These are phyloP conservation scores for Lamellibrachia satsuma DNA, from an alignment of 2,888 invertebrate species.

Conservation along the genomic window DNA sequence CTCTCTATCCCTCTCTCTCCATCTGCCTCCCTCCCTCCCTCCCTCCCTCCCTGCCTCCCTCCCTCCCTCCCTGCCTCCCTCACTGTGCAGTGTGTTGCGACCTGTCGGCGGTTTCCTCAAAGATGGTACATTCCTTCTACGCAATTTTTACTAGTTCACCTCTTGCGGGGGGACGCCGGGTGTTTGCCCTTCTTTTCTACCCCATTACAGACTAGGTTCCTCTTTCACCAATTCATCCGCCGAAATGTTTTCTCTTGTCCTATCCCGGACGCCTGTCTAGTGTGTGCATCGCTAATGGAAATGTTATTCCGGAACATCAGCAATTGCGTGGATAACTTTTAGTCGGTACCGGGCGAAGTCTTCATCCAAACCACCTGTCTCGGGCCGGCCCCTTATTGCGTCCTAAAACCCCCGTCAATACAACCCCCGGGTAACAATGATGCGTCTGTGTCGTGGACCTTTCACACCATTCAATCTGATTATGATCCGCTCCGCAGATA, in stretches of 20 bases:
- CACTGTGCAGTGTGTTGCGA: background rate
- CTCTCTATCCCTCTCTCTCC: no score
- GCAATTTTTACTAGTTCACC: background rate
- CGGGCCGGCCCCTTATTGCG: background rate
- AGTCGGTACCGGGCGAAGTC: background rate
- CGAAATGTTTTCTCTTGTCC: background rate
- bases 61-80: no score
- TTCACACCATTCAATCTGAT: slow-evolving; percentile 17
- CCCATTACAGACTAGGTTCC: background rate
- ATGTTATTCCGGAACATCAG: background rate
- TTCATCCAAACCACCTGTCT: background rate
- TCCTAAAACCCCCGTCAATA: background rate
- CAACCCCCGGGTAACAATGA: background rate
- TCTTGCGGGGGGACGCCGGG: background rate
- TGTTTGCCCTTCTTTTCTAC: background rate
- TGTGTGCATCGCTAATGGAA: background rate
- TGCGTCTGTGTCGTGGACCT: background rate
- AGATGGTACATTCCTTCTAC: background rate
- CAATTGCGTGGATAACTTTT: background rate
- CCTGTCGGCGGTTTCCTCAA: slow-evolving; percentile 17
- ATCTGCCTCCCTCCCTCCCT: no score
- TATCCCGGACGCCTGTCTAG: background rate
- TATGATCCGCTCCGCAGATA: background rate
- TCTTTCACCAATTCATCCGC: background rate
- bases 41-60: no score